Evolutionary conservation across 2,113 vertebrate genomes (phyloP), one percentile per base, ranked within the genome.

Genomic region (Perca flavescens): DNA sequence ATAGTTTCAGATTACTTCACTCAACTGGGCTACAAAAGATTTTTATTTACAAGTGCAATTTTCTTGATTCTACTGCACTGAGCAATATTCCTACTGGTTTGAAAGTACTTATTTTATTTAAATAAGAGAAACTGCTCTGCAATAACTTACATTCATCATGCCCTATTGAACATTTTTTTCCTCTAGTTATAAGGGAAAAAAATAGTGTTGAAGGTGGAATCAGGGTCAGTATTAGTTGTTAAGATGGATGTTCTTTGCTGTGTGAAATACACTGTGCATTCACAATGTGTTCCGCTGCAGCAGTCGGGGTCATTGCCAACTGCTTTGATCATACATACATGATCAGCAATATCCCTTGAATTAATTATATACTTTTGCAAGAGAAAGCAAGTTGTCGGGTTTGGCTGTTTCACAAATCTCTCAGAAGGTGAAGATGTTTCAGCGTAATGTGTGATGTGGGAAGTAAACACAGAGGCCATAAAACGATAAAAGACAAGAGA

Each of bases 291-390:
- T 64, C 16, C 17, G 19, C n/a, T 0, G 19, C 78, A 62, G 60
- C 60, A 36, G 60, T 12, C 6, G 10, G 31, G 34, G 31, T 62
- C 60, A 62, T 21, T 36, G 5, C 12, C 19, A 31, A 34, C 17
- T 6, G 60, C 60, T 81, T 65, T 81, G n/a, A 79, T 65, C 65
- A 62, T 34, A 49, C 65, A 62, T 34, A 49, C 40, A 57, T 43
- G 46, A 71, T 80, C 73, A 72, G 34, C 40, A 47, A 36, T 3
- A 64, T 25, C 54, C 13, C 21, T n/a, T 7, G n/a, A 15, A 62
- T 72, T 50, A 62, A 64, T 16, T n/a, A 9, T 19, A 25, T 31
- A 28, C 25, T n/a, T 12, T 8, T 53, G 31, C 9, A 46, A 0
- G 31, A 74, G 22, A 12, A 65, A 56, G 3, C 4, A 31, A 31